Evolutionary conservation across 2,113 vertebrate species (phyloP), one percentile per base, ranked within the genome.

Genomic region (Apistogramma diplotaenia): DNA sequence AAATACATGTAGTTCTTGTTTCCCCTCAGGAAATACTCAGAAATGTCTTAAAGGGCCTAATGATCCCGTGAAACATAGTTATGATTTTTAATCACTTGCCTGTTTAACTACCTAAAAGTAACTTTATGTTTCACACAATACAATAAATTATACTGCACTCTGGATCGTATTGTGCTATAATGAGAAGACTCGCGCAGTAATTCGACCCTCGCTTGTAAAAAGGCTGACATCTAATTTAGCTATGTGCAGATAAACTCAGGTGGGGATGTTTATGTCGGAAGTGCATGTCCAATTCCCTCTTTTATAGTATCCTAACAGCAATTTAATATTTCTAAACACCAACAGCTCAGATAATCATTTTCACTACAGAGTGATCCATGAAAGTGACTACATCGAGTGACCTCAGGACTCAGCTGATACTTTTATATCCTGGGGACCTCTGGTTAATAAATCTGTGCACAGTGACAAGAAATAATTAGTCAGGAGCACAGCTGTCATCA

Each of bases 381-480:
- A 35, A 56, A 85, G 31, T 23, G 51, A 86, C 23, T 16, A 27
- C 40, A 37, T 3, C 43, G 49, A 19, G 31, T 75, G 76, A 87
- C 89, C 60, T 78, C 82, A 73, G 33, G 54, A 54, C 55, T 21
- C 54, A 29, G 59, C 70, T 46, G 78, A 79, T 57, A 80, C 58
- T 56, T 43, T 43, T 77, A 3, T 58, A 31, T 79, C 67, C 60
- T 58, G 65, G 40, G 23, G 58, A 55, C 59, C 65, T 67, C 59
- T 31, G 57, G 56, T 85, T 89, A 78, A 46, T 49, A 85, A 87
- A 82, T 85, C 70, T 81, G 83, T 71, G 49, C 79, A 58, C 54
- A 54, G 78, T 79, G 87, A 92, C 89, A 88, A 83, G 77, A 89
- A 82, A 83, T 81, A 90, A 92, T 91, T 83, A 83, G 80, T 74